Conservation (phyloP, 2,113 vertebrate species). For the Chlorodrepanis virens region DNA sequence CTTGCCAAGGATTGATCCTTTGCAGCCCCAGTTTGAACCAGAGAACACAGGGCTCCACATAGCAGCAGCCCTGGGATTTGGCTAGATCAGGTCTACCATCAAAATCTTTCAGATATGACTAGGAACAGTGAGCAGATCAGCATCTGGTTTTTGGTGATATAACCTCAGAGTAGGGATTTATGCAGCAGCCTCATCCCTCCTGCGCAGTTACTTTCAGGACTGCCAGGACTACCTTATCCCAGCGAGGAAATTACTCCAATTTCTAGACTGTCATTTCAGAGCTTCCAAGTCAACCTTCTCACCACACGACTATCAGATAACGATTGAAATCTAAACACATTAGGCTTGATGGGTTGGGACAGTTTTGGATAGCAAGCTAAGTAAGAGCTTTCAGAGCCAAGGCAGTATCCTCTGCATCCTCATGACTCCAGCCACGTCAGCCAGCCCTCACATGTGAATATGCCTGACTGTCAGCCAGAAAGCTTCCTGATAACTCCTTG, state of each 20-base stretch:
- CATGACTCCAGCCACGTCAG: constrained; percentile 13
- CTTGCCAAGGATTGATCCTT: background rate
- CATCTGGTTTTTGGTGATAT: constrained; percentile 27
- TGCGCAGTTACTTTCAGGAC: constrained; percentile 10
- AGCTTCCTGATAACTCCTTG: background rate
- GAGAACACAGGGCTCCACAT: background rate
- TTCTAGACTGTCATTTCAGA: constrained; percentile 69
- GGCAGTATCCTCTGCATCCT: background rate
- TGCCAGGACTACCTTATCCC: constrained; percentile 62
- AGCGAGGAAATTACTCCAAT: constrained; percentile 67
- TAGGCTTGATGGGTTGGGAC: constrained; percentile 49
- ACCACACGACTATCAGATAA: constrained; percentile 40
- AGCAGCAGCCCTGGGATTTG: constrained; percentile 16
- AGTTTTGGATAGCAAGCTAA: constrained; percentile 56
- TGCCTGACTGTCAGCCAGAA: background rate
- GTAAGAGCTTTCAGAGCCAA: constrained; percentile 24
- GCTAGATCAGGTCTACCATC: background rate
- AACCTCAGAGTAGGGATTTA: constrained; percentile 42
- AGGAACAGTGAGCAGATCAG: background rate
- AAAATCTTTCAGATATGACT: constrained; percentile 36
- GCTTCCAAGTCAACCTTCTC: constrained; percentile 65
- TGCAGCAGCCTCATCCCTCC: constrained; percentile 25
- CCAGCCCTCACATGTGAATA: background rate
- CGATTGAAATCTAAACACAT: constrained; percentile 50
- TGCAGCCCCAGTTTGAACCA: background rate